Evolutionary conservation across 2,888 invertebrate genomes (phyloP).

Genomic region (Tubulanus polymorphus): DNA sequence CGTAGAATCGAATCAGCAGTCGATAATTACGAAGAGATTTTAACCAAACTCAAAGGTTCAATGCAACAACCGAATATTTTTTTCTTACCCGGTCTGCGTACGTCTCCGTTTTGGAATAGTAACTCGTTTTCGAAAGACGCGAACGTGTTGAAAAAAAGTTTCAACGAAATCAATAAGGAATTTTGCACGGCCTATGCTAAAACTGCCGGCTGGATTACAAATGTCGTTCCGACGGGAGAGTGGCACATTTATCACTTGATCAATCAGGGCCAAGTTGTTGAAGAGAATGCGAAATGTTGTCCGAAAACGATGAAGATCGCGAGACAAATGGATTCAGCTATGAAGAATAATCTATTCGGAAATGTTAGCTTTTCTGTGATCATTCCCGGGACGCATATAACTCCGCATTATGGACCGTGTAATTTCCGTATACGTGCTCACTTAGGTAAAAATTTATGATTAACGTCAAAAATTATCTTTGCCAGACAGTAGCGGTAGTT

Average conservation of each 20-base stretch:
- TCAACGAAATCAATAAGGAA: slow-evolving; percentile 20
- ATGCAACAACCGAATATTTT: slow-evolving; percentile 24
- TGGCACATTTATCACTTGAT: slow-evolving; percentile 42
- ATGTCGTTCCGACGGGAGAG: slow-evolving; percentile 32
- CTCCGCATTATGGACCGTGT: slow-evolving; percentile 45
- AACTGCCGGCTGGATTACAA: slow-evolving; percentile 30
- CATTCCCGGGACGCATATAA: slow-evolving; percentile 37
- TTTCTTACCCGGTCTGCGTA: slow-evolving; percentile 5
- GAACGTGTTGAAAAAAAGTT: slow-evolving; percentile 9
- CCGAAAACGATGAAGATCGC: slow-evolving; percentile 34
- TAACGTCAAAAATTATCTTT: no score
- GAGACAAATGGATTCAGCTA: slow-evolving; percentile 25
- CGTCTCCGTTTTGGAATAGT: slow-evolving; percentile 7
- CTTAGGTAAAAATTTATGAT: slow-evolving; percentile 31
- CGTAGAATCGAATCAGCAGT: not conserved
- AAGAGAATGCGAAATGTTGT: slow-evolving; percentile 30
- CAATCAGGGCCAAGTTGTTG: slow-evolving; percentile 36
- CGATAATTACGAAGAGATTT: not conserved
- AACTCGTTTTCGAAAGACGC: slow-evolving; percentile 13
- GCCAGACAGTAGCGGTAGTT: no score
- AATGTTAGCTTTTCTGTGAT: slow-evolving; percentile 47
- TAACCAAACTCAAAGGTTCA: not conserved
- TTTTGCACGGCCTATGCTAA: slow-evolving; percentile 12
- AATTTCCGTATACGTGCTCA: slow-evolving; percentile 47
- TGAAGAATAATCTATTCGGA: slow-evolving; percentile 42